Conservation (phyloP, 2,888 invertebrate species). For the Volucella bombylans region DNA sequence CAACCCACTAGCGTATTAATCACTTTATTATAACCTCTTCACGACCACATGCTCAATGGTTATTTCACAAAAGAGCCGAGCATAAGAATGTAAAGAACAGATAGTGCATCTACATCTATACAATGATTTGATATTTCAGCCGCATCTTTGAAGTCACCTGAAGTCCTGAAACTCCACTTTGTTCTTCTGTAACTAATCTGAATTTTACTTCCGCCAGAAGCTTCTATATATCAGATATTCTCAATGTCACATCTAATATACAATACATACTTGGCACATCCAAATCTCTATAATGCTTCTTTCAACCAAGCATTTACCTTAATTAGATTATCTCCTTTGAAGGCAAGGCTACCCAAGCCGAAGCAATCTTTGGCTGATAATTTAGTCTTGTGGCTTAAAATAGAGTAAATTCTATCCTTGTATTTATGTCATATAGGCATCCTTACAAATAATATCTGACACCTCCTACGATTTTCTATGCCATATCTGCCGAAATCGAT, state of each 20-base stretch:
- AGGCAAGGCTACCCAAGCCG: conserved; percentile 91
- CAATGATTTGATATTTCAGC: conserved; percentile 74
- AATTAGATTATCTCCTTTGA: conserved; percentile 92
- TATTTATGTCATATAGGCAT: no score
- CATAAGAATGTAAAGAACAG: no score
- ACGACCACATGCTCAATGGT: no score
- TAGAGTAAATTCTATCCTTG: conserved; percentile 4
- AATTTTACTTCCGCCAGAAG: conserved; percentile 75
- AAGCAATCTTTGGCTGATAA: conserved; percentile 89
- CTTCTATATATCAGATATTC: conserved; percentile 73
- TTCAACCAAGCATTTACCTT: conserved; percentile 94
- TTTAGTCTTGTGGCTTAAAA: conserved; percentile 80
- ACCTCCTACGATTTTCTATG: conserved; percentile 91
- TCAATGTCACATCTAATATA: conserved; percentile 14
- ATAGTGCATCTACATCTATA: conserved; percentile 19
- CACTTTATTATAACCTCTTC: no score
- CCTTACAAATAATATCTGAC: conserved; percentile 88
- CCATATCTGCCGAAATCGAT: conserved; percentile 92
- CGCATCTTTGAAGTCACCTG: conserved; percentile 74
- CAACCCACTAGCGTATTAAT: no score
- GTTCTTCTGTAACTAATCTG: conserved; percentile 59
- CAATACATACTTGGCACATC: conserved; percentile 55
- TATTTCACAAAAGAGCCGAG: no score
- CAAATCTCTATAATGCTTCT: conserved; percentile 82
- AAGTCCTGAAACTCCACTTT: background rate